Conservation (phyloP, 2,113 vertebrate species). For the Syrrhaptes paradoxus region DNA sequence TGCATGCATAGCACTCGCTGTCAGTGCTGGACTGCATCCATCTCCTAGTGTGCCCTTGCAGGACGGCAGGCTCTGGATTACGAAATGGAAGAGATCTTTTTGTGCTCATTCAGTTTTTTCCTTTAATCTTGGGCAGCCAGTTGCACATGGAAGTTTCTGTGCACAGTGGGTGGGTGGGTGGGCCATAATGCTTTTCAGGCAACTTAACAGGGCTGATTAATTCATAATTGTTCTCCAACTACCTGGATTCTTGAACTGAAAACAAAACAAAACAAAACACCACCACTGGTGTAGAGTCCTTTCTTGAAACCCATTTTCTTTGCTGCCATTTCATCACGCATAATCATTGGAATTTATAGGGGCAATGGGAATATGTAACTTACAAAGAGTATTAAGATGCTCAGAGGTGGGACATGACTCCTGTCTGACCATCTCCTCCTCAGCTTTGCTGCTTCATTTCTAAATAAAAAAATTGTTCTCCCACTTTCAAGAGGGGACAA, state of each 20-base stretch:
- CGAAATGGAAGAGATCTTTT: background rate
- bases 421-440: background rate
- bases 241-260: background rate
- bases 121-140: background rate
- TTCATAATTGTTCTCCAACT: background rate
- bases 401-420: background rate
- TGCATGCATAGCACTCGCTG: background rate
- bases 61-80: background rate
- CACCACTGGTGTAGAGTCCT: background rate
- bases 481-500: background rate
- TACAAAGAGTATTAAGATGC: background rate
- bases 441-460: background rate
- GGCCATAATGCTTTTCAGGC: background rate
- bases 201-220: background rate
- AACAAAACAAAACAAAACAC: background rate
- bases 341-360: background rate
- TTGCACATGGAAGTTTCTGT: background rate
- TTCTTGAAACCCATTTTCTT: background rate
- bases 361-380: background rate
- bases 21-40: background rate
- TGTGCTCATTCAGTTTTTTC: background rate
- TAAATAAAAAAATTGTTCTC: background rate
- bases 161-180: rapidly evolving
- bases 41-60: background rate
- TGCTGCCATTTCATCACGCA: background rate